phyloP scores from a whole-genome alignment of 2,888 invertebrate genomes.

The Pammene fasciana region DNA sequence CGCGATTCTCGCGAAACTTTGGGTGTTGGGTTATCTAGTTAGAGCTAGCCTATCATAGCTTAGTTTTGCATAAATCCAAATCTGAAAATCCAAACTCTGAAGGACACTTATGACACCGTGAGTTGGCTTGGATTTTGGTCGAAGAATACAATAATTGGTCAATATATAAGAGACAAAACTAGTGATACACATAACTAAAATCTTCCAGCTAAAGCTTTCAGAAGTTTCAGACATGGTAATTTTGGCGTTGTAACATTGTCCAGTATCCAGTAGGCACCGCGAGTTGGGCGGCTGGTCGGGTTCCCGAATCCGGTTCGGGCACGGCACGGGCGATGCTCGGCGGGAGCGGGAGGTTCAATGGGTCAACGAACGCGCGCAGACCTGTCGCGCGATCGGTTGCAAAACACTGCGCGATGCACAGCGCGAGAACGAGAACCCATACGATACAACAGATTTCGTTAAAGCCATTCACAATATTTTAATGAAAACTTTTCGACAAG shows the following conservation, averaged over 20 bases:
- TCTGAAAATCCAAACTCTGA: too few relatives aligned
- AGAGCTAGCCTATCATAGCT: too few relatives aligned
- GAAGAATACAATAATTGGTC: too few relatives aligned
- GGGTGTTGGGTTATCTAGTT: too few relatives aligned
- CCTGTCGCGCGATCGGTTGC: slow-evolving; percentile 71
- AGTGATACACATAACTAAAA: too few relatives aligned
- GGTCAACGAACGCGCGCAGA: slow-evolving; percentile 76
- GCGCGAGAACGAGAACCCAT: slow-evolving; percentile 9
- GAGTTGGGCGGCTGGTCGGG: slow-evolving; percentile 21
- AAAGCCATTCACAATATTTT: neutral
- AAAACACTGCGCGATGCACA: slow-evolving; percentile 54
- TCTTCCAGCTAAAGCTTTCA: too few relatives aligned
- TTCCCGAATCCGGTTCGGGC: slow-evolving; percentile 38
- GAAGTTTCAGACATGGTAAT: neutral
- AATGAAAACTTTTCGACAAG: neutral
- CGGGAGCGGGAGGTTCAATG: slow-evolving; percentile 69
- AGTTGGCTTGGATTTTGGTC: too few relatives aligned
- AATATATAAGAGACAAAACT: too few relatives aligned
- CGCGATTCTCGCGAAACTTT: too few relatives aligned
- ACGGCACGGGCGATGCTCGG: slow-evolving; percentile 44
- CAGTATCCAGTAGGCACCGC: slow-evolving; percentile 5
- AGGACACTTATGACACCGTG: too few relatives aligned
- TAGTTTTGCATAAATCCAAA: too few relatives aligned
- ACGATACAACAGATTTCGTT: neutral
- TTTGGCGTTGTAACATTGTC: neutral